Conservation (phyloP, 2,888 invertebrate species). For the Lacanobia oleracea region DNA sequence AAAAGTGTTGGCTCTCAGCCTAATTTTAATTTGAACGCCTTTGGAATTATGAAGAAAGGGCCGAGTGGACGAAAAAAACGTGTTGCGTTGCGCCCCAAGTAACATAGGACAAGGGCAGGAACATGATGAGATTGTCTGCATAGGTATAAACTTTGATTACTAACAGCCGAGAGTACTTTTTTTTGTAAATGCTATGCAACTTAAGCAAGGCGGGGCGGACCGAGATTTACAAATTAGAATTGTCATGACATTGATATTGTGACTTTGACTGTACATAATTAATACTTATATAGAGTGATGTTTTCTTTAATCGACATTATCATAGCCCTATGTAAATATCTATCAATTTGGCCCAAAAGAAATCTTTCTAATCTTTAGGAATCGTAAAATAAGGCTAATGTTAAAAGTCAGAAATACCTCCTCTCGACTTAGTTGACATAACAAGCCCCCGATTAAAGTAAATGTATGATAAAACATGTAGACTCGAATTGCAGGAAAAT, state of each 20-base stretch:
- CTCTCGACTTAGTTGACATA: too few relatives aligned
- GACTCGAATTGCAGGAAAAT: background rate
- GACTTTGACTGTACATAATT: conserved; percentile 4
- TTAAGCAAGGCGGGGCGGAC: too few relatives aligned
- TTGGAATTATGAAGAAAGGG: too few relatives aligned
- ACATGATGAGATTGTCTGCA: too few relatives aligned
- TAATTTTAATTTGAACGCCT: too few relatives aligned
- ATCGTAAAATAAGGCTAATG: background rate
- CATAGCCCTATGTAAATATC: background rate
- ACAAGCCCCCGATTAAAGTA: too few relatives aligned
- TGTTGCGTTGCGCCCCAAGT: too few relatives aligned
- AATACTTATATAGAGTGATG: background rate
- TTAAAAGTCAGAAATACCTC: background rate
- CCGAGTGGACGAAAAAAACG: too few relatives aligned
- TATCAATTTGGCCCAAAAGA: background rate
- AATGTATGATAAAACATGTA: too few relatives aligned
- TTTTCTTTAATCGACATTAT: background rate
- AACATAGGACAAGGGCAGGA: too few relatives aligned
- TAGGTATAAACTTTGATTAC: too few relatives aligned
- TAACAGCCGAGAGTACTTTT: background rate
- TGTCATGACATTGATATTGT: conserved; percentile 5
- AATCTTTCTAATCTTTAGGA: background rate
- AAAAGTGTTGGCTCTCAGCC: too few relatives aligned
- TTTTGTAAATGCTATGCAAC: background rate
- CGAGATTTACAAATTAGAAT: background rate